Percentiles rank a stretch among this genome's conserved stretches.
Conservation (phyloP, 2,113 vertebrate genomes). For the Telmatochromis bifrenatus region DNA sequence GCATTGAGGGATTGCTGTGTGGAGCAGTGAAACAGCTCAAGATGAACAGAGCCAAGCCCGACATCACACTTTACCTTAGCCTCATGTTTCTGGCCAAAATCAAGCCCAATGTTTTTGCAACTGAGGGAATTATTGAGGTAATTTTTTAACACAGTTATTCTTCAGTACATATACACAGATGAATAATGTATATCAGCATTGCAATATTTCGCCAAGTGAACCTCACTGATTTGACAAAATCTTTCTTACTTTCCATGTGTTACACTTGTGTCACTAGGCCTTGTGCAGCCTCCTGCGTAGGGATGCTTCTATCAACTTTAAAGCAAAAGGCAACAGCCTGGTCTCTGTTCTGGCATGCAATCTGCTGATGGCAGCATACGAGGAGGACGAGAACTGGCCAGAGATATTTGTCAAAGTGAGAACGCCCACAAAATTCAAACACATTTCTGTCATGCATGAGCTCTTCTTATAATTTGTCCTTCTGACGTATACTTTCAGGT, state of each 20-base stretch:
- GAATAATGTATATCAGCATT: not conserved
- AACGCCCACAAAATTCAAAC: not conserved
- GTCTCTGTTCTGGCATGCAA: slow-evolving; percentile 94
- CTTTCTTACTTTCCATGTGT: not conserved
- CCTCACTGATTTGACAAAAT: not conserved
- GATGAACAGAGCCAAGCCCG: slow-evolving; percentile 90
- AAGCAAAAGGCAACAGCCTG: slow-evolving; percentile 94
- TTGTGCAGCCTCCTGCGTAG: slow-evolving; percentile 91
- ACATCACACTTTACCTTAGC: slow-evolving; percentile 88
- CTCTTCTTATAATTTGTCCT: not conserved
- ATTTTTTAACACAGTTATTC: not conserved
- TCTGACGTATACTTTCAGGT: slow-evolving; percentile 70
- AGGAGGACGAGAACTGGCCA: slow-evolving; percentile 98
- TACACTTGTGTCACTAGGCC: slow-evolving; percentile 65
- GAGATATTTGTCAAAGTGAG: slow-evolving; percentile 96
- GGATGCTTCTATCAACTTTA: slow-evolving; percentile 94
- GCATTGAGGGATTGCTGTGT: slow-evolving; percentile 90
- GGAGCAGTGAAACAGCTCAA: slow-evolving; percentile 93
- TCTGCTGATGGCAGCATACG: slow-evolving; percentile 95
- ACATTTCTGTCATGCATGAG: not conserved
- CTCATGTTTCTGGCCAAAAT: slow-evolving; percentile 98
- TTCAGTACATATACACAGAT: not conserved
- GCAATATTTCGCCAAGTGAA: not conserved
- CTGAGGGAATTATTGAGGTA: slow-evolving; percentile 96
- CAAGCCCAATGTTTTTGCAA: slow-evolving; percentile 98